A percentile compares a stretch with the other conserved stretches of the same genome.
These are phyloP conservation scores for Crossocerus cetratus DNA, from an alignment of 2,888 invertebrate species.

Conservation along the genomic window DNA sequence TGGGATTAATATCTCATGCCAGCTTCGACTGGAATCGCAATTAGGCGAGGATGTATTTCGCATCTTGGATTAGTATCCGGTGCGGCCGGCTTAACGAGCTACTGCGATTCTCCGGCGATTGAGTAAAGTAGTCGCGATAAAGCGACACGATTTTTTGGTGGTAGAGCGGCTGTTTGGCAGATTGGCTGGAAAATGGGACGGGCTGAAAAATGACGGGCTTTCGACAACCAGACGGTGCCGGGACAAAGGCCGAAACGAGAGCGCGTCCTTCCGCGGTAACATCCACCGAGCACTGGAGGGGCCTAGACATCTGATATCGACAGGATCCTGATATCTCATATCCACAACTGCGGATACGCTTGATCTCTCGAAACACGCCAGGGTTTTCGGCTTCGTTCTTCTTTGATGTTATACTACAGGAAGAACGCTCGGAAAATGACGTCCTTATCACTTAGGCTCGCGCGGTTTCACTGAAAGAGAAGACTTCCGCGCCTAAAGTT, in stretches of 20 bases:
- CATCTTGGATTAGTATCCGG: too few species aligned
- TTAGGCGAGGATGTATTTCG: too few species aligned
- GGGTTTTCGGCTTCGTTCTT: conserved; percentile 31
- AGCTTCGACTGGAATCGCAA: neutral
- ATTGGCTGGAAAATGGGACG: conserved; percentile 8
- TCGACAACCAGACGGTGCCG: conserved; percentile 1
- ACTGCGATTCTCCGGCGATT: too few species aligned
- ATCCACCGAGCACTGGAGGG: conserved; percentile 40
- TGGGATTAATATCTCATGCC: neutral
- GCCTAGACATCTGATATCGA: conserved; percentile 57
- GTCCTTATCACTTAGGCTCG: neutral
- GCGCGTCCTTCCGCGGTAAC: conserved; percentile 35
- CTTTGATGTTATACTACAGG: conserved; percentile 1
- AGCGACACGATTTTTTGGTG: too few species aligned
- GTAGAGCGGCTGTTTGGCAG: too few species aligned
- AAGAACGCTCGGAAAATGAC: conserved; percentile 25
- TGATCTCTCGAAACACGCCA: conserved; percentile 26
- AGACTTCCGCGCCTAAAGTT: conserved; percentile 7
- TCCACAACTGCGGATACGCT: conserved; percentile 37
- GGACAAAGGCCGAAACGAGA: conserved; percentile 14
- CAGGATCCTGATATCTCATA: conserved; percentile 53
- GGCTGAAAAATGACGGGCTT: too few species aligned
- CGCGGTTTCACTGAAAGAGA: conserved; percentile 15
- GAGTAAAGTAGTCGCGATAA: too few species aligned
- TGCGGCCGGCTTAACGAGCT: too few species aligned